Percentiles rank a stretch among this genome's conserved stretches.
These are phyloP conservation scores for Thalassarche chlororhynchos DNA, from an alignment of 2,113 vertebrate species.

Conservation along the genomic window DNA sequence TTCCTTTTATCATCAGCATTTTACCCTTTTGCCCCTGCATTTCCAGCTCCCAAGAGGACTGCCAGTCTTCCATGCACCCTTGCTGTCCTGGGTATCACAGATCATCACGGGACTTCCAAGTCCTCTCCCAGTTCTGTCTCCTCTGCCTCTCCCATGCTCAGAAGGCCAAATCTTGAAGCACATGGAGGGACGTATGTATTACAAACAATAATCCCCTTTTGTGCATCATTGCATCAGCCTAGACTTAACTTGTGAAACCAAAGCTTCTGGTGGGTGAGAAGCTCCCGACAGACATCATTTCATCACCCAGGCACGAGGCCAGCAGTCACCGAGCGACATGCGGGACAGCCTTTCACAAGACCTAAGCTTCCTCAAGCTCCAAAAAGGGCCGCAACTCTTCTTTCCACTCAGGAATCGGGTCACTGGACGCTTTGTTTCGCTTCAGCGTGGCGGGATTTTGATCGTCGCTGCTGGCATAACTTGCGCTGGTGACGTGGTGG, in stretches of 20 bases:
- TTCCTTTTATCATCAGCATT: not conserved
- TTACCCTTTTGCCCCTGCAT: not conserved
- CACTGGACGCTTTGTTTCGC: not conserved
- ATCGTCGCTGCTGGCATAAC: not conserved
- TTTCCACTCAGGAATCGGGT: not conserved
- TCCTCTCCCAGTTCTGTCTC: not conserved
- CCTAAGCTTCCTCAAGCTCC: not conserved
- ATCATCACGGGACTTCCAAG: not conserved
- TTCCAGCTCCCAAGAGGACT: not conserved
- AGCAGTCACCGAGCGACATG: not conserved
- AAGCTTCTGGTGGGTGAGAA: not conserved
- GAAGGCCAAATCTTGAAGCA: not conserved
- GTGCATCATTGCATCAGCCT: not conserved
- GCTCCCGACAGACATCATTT: not conserved
- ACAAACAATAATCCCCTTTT: not conserved
- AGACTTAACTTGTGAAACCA: not conserved
- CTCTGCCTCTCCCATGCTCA: not conserved
- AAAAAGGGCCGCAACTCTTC: not conserved
- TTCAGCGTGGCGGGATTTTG: not conserved
- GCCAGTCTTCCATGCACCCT: not conserved
- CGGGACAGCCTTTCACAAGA: not conserved
- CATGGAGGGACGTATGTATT: accelerated
- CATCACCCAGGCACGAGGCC: not conserved
- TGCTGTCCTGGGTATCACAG: not conserved
- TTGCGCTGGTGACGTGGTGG: not conserved